Evolutionary conservation across 1,140 invertebrate species (phyloP), one percentile per base, ranked within the genome.

Genomic region (Hesperophylax magnus): DNA sequence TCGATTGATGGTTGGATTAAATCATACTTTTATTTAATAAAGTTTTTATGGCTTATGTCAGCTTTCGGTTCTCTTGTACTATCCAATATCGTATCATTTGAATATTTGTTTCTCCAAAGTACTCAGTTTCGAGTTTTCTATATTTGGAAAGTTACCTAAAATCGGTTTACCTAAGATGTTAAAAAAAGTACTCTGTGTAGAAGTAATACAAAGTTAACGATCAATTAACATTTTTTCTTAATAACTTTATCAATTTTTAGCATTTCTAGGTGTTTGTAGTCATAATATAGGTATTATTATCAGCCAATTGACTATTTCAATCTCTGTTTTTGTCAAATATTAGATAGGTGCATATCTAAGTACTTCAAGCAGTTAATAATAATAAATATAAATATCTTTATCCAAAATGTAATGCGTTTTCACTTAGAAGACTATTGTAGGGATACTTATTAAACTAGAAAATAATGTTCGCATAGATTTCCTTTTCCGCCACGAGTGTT

Each of bases 381-480:
- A 72, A 54, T 52, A 53, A 24, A 22, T 52, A 22, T 72, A 53
- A 27, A 39, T 27, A 17, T 27, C 63, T n/a, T 67, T 67, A 18
- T 20, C 11, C 39, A 72, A 52, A 72, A 53, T 71, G 31, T 47
- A 72, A 72, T 15, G 20, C n/a, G 47, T 24, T 53, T 14, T 72
- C 17, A 72, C 15, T 52, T 72, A 72, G 69, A 72, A 27, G 20
- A 53, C 20, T 72, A 27, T 54, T 54, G 69, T 72, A 72, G 69
- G 69, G 17, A 20, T 72, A 56, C 47, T 72, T 53, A 72, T 54
- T 72, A 31, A 54, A 72, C 18, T 72, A 54, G 69, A 52, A 53
- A 71, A 72, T 72, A 72, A 72, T 72, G 20, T 53, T 72, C 24
- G 69, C 11, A 24, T 72, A 72, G 69, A 54, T 72, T 22, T 72